These are phyloP conservation scores for Platorchestia sp. DNA, from an alignment of 1,140 invertebrate species.

Conservation along the genomic window DNA sequence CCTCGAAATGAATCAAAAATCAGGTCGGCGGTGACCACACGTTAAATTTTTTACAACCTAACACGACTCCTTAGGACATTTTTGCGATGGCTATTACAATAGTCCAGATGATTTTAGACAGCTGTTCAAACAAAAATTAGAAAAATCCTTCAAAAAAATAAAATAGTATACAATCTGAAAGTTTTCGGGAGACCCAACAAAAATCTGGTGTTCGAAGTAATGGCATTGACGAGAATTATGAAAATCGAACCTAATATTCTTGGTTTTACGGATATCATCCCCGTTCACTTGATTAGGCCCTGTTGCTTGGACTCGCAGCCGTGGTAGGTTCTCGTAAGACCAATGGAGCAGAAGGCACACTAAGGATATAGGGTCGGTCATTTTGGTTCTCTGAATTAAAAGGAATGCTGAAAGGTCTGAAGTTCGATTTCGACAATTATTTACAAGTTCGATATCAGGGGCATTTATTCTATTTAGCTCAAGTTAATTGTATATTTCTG, in stretches of 20 bases:
- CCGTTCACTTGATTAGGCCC: neutral
- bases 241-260: neutral
- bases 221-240: neutral
- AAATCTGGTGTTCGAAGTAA: neutral
- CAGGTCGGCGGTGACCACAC: neutral
- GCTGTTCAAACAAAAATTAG: neutral
- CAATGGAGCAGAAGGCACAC: no score
- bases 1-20: neutral
- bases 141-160: neutral
- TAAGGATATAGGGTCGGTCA: no score
- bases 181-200: neutral
- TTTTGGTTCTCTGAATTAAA: no score
- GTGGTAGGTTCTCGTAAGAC: neutral
- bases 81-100: neutral
- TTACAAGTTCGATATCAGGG: neutral
- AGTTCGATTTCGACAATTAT: neutral
- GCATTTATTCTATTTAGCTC: neutral
- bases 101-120: neutral
- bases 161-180: neutral
- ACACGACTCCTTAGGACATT: neutral
- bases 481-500: neutral
- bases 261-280: neutral
- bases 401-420: neutral
- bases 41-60: neutral
- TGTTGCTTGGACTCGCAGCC: neutral